Evolutionary conservation across 2,797 vertebrate species (phyloP).

Genomic region (Glossophaga mutica): DNA sequence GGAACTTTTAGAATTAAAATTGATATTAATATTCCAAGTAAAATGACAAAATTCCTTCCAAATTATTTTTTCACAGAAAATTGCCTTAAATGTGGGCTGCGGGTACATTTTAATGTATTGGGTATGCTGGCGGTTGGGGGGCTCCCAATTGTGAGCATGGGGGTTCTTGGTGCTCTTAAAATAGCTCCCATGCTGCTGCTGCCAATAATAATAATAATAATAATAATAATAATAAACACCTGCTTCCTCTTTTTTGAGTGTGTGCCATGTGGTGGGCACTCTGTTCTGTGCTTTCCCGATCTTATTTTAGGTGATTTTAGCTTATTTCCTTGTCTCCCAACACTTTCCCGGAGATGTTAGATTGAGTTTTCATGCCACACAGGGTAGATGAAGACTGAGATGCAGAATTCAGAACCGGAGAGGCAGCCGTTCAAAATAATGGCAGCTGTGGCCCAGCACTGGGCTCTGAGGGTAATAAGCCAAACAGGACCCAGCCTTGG

Average conservation of each 20-base stretch:
- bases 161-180: not conserved
- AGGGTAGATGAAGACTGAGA: not conserved
- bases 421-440: not conserved
- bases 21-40: not conserved
- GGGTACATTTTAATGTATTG: not conserved
- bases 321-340: not conserved
- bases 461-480: not conserved
- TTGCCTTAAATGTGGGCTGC: not conserved
- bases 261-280: fast-evolving
- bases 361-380: not conserved
- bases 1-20: not conserved
- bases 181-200: too few species aligned
- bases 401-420: not conserved
- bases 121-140: fast-evolving
- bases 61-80: not conserved
- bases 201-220: not conserved
- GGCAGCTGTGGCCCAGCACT: fast-evolving
- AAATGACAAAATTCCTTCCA: not conserved
- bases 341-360: not conserved
- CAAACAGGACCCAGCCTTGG: not conserved
- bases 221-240: not conserved
- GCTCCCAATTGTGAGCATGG: not conserved
- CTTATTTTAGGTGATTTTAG: not conserved
- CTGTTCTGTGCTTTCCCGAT: fast-evolving
- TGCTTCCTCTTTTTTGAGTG: not conserved